These are phyloP conservation scores for Cathartes aura DNA, from an alignment of 2,113 vertebrate species.

Conservation along the genomic window DNA sequence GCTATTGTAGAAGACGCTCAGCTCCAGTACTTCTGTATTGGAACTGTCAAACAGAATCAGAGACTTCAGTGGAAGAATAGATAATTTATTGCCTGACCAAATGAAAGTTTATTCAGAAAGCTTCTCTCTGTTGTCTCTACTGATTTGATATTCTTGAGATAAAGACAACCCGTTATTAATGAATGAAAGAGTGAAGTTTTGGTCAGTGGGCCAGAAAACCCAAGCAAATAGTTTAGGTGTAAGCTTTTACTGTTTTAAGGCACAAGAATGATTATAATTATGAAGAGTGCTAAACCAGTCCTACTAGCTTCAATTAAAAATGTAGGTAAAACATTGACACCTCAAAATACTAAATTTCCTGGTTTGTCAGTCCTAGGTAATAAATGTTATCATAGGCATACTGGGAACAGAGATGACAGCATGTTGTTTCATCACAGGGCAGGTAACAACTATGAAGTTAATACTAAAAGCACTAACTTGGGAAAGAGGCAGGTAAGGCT, in stretches of 20 bases:
- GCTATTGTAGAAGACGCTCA: not conserved
- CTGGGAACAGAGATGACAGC: not conserved
- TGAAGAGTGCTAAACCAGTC: not conserved
- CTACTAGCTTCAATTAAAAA: not conserved
- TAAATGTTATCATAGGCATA: not conserved
- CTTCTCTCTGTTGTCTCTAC: not conserved
- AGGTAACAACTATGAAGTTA: not conserved
- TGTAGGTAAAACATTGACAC: not conserved
- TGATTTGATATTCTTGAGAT: not conserved
- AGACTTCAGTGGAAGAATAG: not conserved
- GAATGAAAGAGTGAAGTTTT: not conserved
- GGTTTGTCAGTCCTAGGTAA: not conserved
- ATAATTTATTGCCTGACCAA: not conserved
- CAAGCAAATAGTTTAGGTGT: not conserved
- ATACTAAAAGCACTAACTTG: not conserved
- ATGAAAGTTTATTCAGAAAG: not conserved
- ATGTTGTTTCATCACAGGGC: not conserved
- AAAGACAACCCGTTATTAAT: not conserved
- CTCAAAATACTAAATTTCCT: not conserved
- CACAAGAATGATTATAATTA: not conserved
- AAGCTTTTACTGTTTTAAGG: conserved; percentile 12
- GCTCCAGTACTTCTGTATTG: not conserved
- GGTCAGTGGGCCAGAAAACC: not conserved
- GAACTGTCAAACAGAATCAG: not conserved
- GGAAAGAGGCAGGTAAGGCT: not conserved